These are phyloP conservation scores for Labrus mixtus DNA, from an alignment of 2,113 vertebrate genomes.

Conservation along the genomic window DNA sequence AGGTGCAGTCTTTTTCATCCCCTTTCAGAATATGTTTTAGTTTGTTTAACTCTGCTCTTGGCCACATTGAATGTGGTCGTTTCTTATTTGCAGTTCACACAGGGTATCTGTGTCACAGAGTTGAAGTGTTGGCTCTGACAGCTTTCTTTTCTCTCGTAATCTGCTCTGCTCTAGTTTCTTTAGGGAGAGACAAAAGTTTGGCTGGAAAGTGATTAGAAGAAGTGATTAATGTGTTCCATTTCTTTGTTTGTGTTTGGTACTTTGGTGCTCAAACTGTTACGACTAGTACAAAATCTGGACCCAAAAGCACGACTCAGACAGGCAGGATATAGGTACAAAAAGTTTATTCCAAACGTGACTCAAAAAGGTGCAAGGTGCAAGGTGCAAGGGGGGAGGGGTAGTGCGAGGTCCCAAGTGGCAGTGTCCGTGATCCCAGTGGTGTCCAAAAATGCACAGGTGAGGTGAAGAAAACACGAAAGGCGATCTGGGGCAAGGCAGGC, in stretches of 20 bases:
- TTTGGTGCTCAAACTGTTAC: slow-evolving; percentile 30
- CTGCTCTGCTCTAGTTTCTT: slow-evolving; percentile 1
- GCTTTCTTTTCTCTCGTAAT: slow-evolving; percentile 4
- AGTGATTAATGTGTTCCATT: slow-evolving; percentile 33
- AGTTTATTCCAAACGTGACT: too few relatives aligned
- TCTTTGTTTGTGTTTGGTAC: slow-evolving; percentile 29
- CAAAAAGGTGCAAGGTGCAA: too few relatives aligned
- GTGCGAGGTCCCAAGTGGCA: too few relatives aligned
- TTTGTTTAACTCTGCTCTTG: slow-evolving; percentile 37
- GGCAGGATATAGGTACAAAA: too few relatives aligned
- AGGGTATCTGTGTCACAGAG: background rate
- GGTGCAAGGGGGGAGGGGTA: too few relatives aligned
- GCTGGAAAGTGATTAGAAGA: slow-evolving; percentile 2
- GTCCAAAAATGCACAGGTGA: too few relatives aligned
- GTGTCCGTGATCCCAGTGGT: too few relatives aligned
- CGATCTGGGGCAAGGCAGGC: too few relatives aligned
- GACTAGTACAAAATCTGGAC: too few relatives aligned
- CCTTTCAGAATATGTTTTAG: slow-evolving; percentile 36
- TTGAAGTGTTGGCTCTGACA: background rate
- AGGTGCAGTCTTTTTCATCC: slow-evolving; percentile 23
- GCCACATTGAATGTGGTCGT: background rate
- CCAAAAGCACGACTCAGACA: too few relatives aligned
- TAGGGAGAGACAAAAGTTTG: slow-evolving; percentile 10
- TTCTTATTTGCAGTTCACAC: slow-evolving; percentile 14
- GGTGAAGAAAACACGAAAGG: too few relatives aligned